Percentiles rank a stretch among this genome's conserved stretches.
Conservation (phyloP, 2,113 vertebrate genomes). For the Sterna hirundo region DNA sequence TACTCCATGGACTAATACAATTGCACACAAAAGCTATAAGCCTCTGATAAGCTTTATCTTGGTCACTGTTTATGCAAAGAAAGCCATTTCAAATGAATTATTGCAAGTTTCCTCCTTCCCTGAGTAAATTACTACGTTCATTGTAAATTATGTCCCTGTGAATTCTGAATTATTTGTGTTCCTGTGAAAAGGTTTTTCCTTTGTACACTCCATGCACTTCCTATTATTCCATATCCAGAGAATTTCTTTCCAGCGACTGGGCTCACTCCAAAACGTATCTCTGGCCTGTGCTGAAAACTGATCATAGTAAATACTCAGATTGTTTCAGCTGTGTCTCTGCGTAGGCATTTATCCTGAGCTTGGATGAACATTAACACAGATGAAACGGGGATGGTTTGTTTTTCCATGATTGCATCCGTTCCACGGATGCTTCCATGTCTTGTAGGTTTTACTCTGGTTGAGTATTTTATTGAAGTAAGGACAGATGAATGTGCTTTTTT, state of each 20-base stretch:
- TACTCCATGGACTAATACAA: background rate
- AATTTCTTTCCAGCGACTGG: background rate
- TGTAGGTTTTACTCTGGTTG: background rate
- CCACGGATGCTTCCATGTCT: background rate
- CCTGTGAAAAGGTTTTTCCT: constrained; percentile 1
- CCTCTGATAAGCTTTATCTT: constrained; percentile 43
- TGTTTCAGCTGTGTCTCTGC: background rate
- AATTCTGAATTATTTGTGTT: constrained; percentile 13
- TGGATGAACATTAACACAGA: background rate
- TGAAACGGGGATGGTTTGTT: background rate
- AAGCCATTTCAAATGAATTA: constrained; percentile 18
- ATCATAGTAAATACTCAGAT: background rate
- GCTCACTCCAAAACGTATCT: background rate
- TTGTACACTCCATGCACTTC: background rate
- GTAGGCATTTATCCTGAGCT: background rate
- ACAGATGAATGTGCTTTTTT: background rate
- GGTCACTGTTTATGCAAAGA: constrained; percentile 26
- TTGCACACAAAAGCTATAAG: background rate
- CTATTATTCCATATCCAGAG: background rate
- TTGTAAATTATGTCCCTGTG: background rate
- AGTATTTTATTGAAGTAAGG: background rate
- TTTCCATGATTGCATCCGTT: background rate
- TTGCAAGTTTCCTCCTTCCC: background rate
- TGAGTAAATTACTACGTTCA: background rate
- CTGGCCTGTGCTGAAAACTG: background rate